Evolutionary conservation across 1,140 invertebrate genomes (phyloP), one percentile per base, ranked within the genome.

Genomic region (Zaprionus gabonicus): DNA sequence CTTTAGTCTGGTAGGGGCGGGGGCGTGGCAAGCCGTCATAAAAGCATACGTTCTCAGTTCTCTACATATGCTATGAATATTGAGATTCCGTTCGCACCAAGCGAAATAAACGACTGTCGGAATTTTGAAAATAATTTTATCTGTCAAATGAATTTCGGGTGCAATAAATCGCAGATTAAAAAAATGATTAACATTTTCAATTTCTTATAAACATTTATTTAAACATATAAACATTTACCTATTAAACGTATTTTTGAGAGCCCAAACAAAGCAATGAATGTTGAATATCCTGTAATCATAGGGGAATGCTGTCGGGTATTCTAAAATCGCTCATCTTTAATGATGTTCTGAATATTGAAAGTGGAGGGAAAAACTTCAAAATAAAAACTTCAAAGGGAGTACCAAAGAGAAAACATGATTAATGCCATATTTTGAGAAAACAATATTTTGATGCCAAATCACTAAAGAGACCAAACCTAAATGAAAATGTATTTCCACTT

Each of bases 1-100:
- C 5, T 31, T n/a, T 13, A 31, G n/a, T 12, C 6, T 12, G 13
- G 6, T 1, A 53, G 44, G 0, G 15, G 10, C 1, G 68, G 67
- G 67, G 68, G 68, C 68, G 67, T 70, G 59, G 31, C 44, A 57
- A 15, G 53, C 27, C 31, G 6, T 13, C 25, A n/a, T 56, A 56
- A 31, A 28, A 25, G n/a, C n/a, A 56, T 53, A 53, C 23, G 49
- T 5, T 23, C 15, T 27, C 9, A 27, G 10, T 15, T 38, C 0
- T 12, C 13, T 15, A 15, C 36, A 38, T 46, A 46, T 46, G 41
- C 41, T 46, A 17, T 46, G 41, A 5, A 17, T 6, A 44, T 44
- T 9, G 41, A 44, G n/a, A 44, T 44, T 44, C 41, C 41, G 15
- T 17, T 3, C 31, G 12, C 46, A 49, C 20, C 17, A 20, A 27